Evolutionary conservation across 2,888 invertebrate species (phyloP), one percentile per base, ranked within the genome.

Genomic region (Smittia aterrima): DNA sequence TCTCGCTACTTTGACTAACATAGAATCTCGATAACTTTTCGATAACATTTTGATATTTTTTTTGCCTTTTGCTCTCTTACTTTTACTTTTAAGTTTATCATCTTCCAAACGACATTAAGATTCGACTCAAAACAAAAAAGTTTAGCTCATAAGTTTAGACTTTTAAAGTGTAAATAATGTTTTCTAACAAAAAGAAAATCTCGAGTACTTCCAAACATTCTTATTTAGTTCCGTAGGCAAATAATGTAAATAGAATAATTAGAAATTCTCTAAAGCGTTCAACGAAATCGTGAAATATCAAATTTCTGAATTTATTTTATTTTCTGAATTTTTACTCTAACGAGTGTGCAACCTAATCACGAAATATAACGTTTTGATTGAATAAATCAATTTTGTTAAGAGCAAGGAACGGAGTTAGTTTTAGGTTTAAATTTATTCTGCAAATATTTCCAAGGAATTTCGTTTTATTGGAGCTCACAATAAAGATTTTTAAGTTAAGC

Each of bases 21-120:
- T 54, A 16, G 70, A 71, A 71, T 27, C 70, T 54, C 53, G 70
- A 54, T 71, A 71, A 54, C 18, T 18, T 53, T 53, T 22, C 22
- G 20, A n/a, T 9, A 58, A 58, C 20, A 18, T 47, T 47, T 41
- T 68, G 41, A 68, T 47, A 25, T 41, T 68, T 67, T 47, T 47
- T 67, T 22, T 41, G 18, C 25, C 32, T 18, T 66, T 66, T 66
- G 24, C 27, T 27, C 16, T 66, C 16, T 66, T 13, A 9, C 13
- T 13, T 47, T 47, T 47, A 47, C 16, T 47, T 47, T 47, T 47
- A 2, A 2, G 47, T 11, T 38, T 58, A 58, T 18, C 3, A 58
- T 58, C n/a, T 58, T 58, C n/a, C 58, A 22, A 18, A 58, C 4
- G 58, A 58, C 58, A 58, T 58, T 58, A 22, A 58, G 22, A 9